Evolutionary conservation across 1,140 invertebrate genomes (phyloP).

Genomic region (Dolichoris vasculosae): DNA sequence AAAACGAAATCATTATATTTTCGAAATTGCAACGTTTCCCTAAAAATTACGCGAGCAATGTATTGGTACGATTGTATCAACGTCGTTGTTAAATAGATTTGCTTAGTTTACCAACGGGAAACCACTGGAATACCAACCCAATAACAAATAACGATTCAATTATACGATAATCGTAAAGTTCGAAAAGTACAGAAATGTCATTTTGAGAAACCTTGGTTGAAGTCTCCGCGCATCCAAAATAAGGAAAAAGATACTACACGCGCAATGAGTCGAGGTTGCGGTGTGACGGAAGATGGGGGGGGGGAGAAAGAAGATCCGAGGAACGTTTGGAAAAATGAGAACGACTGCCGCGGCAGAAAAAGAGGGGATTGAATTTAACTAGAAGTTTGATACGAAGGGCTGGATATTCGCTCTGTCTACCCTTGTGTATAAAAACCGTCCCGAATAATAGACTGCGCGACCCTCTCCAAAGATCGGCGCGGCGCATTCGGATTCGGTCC

Average conservation of each 20-base stretch:
- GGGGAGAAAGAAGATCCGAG: not conserved
- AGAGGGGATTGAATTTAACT: conserved; percentile 68
- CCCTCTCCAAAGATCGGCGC: conserved; percentile 68
- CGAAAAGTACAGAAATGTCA: not conserved
- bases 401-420: not conserved
- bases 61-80: no score
- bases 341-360: conserved; percentile 1
- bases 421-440: conserved; percentile 69
- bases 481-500: conserved; percentile 21
- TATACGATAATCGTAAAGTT: not conserved
- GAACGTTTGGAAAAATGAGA: conserved; percentile 25
- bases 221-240: not conserved
- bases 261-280: not conserved
- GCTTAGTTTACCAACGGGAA: not conserved
- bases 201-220: not conserved
- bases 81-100: no score
- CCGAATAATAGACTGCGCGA: conserved; percentile 72
- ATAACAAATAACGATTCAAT: not conserved
- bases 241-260: not conserved
- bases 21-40: no score
- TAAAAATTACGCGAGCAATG: no score
- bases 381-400: conserved; percentile 69
- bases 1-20: no score
- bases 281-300: not conserved
- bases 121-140: not conserved